Evolutionary conservation across 2,888 invertebrate species (phyloP), one percentile per base, ranked within the genome.

Genomic region (Lochmaea capreae): DNA sequence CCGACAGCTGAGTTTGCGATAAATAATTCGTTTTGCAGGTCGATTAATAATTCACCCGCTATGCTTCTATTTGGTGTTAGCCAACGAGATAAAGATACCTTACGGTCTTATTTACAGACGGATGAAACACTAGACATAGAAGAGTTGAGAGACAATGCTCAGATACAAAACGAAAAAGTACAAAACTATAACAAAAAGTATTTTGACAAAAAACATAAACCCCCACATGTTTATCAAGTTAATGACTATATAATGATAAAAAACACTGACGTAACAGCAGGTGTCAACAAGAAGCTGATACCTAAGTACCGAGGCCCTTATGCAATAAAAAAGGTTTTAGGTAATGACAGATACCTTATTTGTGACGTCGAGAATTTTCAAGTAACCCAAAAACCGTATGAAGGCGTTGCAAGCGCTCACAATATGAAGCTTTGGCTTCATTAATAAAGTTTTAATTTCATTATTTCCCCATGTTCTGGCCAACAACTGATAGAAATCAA

Each of bases 311-410:
- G 61, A 67, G 80, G 80, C 12, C 79, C 78, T 18, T 81, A 81
- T 75, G 75, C 69, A 39, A 59, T 80, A n/a, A 75, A 72, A 67
- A 75, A 78, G 46, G 66, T 78, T 14, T 70, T 80, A 69, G 74
- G 57, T 42, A 77, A 80, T 67, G 81, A 81, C 71, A 63, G 82
- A 59, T 82, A 82, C 74, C 22, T 73, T n/a, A 73, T 78, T 33
- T 49, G 16, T 22, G 78, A 78, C 73, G 67, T 72, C n/a, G 78
- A 79, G 43, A 70, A 71, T 42, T 76, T 76, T 65, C 79, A 77
- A 67, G n/a, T 77, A 18, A 77, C 79, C 10, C 76, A 78, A 71
- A 76, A 26, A 11, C 72, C 73, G 2, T 42, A 42, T 42, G 11
- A 42, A 42, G 2, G 42, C 42, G 11, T 18, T 76, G 66, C 54